Evolutionary conservation across 2,797 vertebrate species (phyloP).

Genomic region (Cyclopterus lumpus): DNA sequence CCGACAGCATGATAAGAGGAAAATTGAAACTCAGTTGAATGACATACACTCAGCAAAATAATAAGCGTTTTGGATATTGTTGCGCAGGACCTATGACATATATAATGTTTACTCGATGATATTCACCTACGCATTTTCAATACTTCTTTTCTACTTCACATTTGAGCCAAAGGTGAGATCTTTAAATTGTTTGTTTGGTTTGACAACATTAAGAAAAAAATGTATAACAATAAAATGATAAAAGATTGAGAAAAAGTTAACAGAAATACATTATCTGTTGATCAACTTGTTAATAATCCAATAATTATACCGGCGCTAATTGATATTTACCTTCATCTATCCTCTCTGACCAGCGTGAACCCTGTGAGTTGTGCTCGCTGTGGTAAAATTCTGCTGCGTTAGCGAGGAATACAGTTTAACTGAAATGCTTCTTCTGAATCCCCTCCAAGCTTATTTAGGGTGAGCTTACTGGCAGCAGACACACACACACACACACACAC

Average conservation of each 20-base stretch:
- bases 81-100: neutral
- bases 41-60: neutral
- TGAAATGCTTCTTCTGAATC: slow-evolving; percentile 51
- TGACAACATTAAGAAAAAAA: neutral
- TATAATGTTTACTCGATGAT: neutral
- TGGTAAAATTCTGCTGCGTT: slow-evolving; percentile 54
- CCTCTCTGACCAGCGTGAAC: slow-evolving; percentile 35
- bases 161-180: neutral
- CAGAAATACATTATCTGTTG: neutral
- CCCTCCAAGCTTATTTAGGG: slow-evolving; percentile 56
- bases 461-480: slow-evolving; percentile 28
- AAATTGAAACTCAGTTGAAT: neutral
- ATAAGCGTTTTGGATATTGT: neutral
- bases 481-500: neutral
- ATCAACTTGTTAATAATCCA: neutral
- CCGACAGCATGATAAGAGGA: neutral
- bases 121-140: neutral
- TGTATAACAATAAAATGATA: neutral
- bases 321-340: slow-evolving; percentile 8
- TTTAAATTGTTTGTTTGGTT: neutral
- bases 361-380: slow-evolving; percentile 37
- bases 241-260: neutral
- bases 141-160: neutral
- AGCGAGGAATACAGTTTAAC: slow-evolving; percentile 25
- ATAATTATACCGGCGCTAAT: neutral